Percentiles rank a stretch among this genome's conserved stretches.
Conservation (phyloP, 2,797 vertebrate genomes). For the Luscinia megarhynchos region DNA sequence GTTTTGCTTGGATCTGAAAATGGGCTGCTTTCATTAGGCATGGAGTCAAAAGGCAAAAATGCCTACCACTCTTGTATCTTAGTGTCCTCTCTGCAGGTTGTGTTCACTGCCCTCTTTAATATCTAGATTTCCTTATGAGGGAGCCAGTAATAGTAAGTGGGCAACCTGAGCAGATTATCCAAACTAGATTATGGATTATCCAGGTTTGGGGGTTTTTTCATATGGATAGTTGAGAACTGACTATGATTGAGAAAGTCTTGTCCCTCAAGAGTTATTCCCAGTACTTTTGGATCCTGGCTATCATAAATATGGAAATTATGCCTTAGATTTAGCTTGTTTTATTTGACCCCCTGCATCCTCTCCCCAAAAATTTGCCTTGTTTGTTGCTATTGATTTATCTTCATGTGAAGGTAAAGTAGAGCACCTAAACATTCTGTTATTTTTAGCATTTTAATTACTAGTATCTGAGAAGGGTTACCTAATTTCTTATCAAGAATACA, state of each 20-base stretch:
- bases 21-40: background rate
- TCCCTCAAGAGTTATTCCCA: background rate
- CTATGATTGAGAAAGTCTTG: background rate
- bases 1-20: background rate
- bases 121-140: background rate
- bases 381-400: background rate
- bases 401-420: background rate
- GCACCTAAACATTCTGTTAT: background rate
- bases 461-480: background rate
- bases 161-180: too few species aligned
- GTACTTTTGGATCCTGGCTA: background rate
- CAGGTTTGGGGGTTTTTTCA: background rate
- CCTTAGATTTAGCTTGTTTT: background rate
- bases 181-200: too few species aligned
- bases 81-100: background rate
- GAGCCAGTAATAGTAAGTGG: background rate
- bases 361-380: background rate
- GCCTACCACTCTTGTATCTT: background rate
- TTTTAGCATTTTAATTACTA: background rate
- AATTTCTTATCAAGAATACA: background rate
- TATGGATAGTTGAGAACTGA: background rate
- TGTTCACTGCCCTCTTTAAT: background rate
- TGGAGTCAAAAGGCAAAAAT: background rate
- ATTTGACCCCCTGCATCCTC: fast-evolving
- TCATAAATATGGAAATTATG: background rate